Base-by-base conservation (phyloP, 2,113 vertebrate genomes). In the Perca flavescens region DNA sequence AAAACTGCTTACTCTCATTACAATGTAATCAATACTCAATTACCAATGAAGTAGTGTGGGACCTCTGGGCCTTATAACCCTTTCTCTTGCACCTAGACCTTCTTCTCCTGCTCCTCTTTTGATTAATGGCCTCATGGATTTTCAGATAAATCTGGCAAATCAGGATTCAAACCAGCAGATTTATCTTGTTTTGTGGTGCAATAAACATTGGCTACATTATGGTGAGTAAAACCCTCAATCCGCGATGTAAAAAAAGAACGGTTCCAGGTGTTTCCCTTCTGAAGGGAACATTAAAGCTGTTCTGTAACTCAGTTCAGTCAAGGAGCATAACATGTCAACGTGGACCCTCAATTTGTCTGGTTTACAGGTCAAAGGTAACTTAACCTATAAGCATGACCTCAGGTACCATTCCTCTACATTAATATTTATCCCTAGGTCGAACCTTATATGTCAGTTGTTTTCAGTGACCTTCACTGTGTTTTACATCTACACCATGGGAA, bases 21-120 rank as follows among this genome's bases (percentile, higher is more conserved):
- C 83, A 91, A 90, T 80, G 78, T 83, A 77, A 94, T 94, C 92
- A 89, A 93, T 94, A 93, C 83, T 89, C 86, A 94, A 94, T 94
- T 93, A 94, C 88, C 80, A 86, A 84, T 84, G 73, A 88, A 85
- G 89, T 84, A 87, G 89, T 89, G 86, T 77, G 67, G 75, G 85
- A 83, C 82, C 61, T 81, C 62, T 68, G 84, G 84, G 77, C 70
- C 79, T 19, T 76, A 63, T 81, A 79, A 75, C 78, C 81, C 85
- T 80, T 72, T 79, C 81, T 47, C 63, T 67, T 69, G 69, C 79
- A 77, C 31, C 72, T 40, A 52, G 68, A 67, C 31, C 74, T 69
- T 34, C 19, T 60, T 19, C 65, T 46, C 61, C 11, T 43, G 40
- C 62, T 64, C 31, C 50, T 65, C 72, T 85, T 71, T 83, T 92